A percentile compares a stretch with the other conserved stretches of the same genome.
Evolutionary conservation across 1,140 invertebrate species (phyloP).

Genomic region (Brachionus rotundiformis): DNA sequence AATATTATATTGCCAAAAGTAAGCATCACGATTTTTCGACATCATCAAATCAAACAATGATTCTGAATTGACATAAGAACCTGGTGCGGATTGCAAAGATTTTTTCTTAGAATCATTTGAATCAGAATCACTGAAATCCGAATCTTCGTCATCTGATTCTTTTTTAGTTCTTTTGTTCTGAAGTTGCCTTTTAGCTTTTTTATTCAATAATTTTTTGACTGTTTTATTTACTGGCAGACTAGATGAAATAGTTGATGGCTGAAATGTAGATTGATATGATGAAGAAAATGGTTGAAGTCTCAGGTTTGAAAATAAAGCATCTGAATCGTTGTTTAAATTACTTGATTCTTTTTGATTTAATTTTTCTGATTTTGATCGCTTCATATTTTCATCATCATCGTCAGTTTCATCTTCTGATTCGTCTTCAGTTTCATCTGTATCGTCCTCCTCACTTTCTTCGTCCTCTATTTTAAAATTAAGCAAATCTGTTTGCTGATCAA

Average conservation of each 20-base stretch:
- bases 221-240: constrained; percentile 22
- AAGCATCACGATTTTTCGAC: constrained; percentile 59
- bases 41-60: constrained; percentile 41
- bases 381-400: background rate
- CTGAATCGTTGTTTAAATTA: background rate
- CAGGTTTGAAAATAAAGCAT: background rate
- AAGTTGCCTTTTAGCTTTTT: background rate
- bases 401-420: background rate
- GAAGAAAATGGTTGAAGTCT: background rate
- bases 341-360: background rate
- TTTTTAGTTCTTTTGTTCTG: background rate
- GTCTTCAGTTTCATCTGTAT: background rate
- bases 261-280: background rate
- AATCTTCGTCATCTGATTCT: constrained; percentile 31
- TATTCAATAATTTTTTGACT: background rate
- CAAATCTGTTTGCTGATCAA: background rate
- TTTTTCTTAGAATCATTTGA: constrained; percentile 31
- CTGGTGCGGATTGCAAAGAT: background rate
- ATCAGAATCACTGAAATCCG: constrained; percentile 22
- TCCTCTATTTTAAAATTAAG: constrained; percentile 24
- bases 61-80: constrained; percentile 25
- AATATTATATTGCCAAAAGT: constrained; percentile 98
- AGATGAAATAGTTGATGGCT: background rate
- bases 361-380: constrained; percentile 9
- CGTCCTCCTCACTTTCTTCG: background rate